A percentile compares a stretch with the other conserved stretches of the same genome.
These are phyloP conservation scores for Cyphomyrus plagiostoma DNA, from an alignment of 2,113 vertebrate species.

Conservation along the genomic window DNA sequence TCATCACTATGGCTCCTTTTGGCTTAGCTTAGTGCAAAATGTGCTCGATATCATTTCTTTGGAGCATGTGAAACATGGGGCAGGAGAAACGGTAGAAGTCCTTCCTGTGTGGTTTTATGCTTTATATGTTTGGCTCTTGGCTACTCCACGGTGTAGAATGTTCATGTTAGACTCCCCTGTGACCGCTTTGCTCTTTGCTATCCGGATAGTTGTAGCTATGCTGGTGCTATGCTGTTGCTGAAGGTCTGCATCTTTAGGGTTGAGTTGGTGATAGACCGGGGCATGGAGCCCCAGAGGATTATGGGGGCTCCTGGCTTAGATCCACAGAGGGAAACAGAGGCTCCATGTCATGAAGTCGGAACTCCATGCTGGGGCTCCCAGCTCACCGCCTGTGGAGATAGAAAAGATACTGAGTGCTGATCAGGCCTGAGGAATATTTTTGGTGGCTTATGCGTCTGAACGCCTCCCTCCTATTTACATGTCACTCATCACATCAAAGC, in stretches of 20 bases:
- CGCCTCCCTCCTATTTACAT: background rate
- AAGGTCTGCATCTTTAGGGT: background rate
- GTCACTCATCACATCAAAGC: background rate
- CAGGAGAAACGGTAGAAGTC: background rate
- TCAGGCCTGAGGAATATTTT: background rate
- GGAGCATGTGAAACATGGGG: background rate
- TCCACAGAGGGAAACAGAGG: background rate
- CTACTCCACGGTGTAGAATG: background rate
- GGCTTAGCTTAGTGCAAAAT: background rate
- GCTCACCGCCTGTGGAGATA: background rate
- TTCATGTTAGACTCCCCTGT: background rate
- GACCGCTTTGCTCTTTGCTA: background rate
- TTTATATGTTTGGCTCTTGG: background rate
- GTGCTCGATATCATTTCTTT: background rate
- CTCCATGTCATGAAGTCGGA: background rate
- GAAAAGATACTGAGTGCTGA: background rate
- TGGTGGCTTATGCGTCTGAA: background rate
- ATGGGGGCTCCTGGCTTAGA: background rate
- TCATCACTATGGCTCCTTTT: background rate
- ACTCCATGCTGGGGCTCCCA: background rate
- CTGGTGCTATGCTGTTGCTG: background rate
- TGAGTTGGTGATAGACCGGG: background rate
- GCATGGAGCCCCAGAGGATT: background rate
- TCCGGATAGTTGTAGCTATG: background rate
- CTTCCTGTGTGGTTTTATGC: background rate